phyloP scores from a whole-genome alignment of 2,113 vertebrate species.

The Loxodonta africana region DNA sequence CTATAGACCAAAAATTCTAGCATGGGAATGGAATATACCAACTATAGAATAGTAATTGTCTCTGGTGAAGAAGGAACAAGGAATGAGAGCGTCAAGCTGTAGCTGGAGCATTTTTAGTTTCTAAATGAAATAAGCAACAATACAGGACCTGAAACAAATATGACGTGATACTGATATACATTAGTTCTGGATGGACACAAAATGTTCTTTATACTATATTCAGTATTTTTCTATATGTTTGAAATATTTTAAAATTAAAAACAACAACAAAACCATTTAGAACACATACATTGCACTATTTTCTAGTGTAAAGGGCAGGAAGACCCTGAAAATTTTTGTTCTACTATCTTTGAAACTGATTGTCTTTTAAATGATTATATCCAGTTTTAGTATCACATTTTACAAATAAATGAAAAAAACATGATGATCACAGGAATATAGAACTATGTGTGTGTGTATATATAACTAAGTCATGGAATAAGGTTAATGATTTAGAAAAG shows the following conservation, averaged over 20 bases:
- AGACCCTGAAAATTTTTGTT: slow-evolving; percentile 17
- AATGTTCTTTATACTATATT: not conserved
- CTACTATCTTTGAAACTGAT: not conserved
- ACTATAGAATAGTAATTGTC: not conserved
- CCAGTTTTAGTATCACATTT: too few species aligned
- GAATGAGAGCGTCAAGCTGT: not conserved
- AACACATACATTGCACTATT: not conserved
- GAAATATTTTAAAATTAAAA: too few species aligned
- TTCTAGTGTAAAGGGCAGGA: not conserved
- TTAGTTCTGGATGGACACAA: not conserved
- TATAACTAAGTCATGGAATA: not conserved
- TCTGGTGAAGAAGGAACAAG: not conserved
- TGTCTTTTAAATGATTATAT: too few species aligned
- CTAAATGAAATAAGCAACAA: not conserved
- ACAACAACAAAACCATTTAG: not conserved
- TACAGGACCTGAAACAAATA: not conserved
- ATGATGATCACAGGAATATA: too few species aligned
- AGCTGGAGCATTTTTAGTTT: not conserved
- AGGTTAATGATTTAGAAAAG: not conserved
- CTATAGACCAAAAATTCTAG: not conserved
- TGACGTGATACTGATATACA: not conserved
- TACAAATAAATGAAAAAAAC: too few species aligned
- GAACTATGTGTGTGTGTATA: too few species aligned
- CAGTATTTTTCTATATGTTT: not conserved
- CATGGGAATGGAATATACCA: not conserved